Conservation (phyloP, 2,797 vertebrate species). For the Cuniculus paca region DNA sequence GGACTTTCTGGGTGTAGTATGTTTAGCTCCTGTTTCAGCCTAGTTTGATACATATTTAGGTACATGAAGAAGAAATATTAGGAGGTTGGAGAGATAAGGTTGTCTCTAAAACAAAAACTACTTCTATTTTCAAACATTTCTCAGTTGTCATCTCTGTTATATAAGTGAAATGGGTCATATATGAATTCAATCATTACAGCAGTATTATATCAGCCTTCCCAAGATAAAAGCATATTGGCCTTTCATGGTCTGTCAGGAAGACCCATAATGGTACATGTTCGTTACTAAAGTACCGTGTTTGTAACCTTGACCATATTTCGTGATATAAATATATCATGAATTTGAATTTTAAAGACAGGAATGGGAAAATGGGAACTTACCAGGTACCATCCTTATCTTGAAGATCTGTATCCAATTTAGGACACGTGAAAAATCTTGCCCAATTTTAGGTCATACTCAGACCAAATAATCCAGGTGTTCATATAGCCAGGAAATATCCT, state of each 20-base stretch:
- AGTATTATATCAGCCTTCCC: slow-evolving; percentile 46
- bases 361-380: not conserved
- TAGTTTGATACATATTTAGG: slow-evolving; percentile 29
- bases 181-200: slow-evolving; percentile 49
- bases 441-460: slow-evolving; percentile 25
- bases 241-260: slow-evolving; percentile 42
- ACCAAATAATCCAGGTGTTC: slow-evolving; percentile 28
- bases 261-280: not conserved
- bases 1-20: not conserved
- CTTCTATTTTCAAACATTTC: slow-evolving; percentile 58
- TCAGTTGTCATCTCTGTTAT: slow-evolving; percentile 1
- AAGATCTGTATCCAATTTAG: slow-evolving; percentile 2
- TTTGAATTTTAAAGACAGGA: slow-evolving; percentile 48
- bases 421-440: slow-evolving; percentile 3
- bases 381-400: slow-evolving; percentile 4
- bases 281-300: not conserved
- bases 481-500: slow-evolving; percentile 16
- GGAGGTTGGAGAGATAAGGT: not conserved
- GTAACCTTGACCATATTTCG: not conserved
- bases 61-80: slow-evolving; percentile 54
- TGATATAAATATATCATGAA: not conserved
- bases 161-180: slow-evolving; percentile 53
- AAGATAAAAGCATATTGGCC: not conserved
- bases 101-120: slow-evolving; percentile 37
- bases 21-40: not conserved